Percentiles rank a stretch among this genome's conserved stretches.
Conservation (phyloP, 2,797 vertebrate genomes). For the Nasua narica region DNA sequence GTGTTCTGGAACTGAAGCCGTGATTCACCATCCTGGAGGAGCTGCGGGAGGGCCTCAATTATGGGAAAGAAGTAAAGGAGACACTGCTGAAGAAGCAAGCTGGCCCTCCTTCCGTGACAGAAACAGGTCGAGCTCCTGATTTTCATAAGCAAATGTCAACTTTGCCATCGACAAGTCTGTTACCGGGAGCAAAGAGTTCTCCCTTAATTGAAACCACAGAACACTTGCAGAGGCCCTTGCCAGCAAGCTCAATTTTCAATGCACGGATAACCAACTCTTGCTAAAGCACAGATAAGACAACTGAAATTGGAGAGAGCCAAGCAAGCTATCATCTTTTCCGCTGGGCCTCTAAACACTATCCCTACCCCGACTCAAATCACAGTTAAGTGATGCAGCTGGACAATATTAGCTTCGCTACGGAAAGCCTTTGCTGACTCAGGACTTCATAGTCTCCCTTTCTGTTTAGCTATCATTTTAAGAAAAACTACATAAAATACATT, state of each 20-base stretch:
- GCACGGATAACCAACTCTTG: neutral
- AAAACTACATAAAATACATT: neutral
- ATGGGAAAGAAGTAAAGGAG: neutral
- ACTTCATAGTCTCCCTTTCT: neutral
- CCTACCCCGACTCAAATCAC: neutral
- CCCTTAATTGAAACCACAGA: neutral
- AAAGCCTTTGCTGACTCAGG: neutral
- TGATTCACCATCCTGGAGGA: neutral
- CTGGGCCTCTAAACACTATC: neutral
- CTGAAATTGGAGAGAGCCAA: conserved; percentile 11
- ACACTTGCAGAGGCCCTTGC: neutral
- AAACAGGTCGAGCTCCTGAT: neutral
- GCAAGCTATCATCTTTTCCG: neutral
- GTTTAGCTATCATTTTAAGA: neutral
- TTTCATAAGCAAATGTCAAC: conserved; percentile 13
- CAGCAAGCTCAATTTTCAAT: conserved; percentile 28
- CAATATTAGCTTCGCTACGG: neutral
- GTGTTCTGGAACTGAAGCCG: neutral
- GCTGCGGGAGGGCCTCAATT: neutral
- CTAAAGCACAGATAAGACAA: conserved; percentile 32
- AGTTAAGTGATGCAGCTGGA: neutral
- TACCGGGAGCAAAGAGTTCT: neutral
- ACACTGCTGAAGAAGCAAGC: neutral
- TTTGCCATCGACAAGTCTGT: neutral
- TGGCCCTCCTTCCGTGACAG: neutral